These are phyloP conservation scores for Sebastes taczanowskii DNA, from an alignment of 2,797 vertebrate genomes.

Conservation along the genomic window DNA sequence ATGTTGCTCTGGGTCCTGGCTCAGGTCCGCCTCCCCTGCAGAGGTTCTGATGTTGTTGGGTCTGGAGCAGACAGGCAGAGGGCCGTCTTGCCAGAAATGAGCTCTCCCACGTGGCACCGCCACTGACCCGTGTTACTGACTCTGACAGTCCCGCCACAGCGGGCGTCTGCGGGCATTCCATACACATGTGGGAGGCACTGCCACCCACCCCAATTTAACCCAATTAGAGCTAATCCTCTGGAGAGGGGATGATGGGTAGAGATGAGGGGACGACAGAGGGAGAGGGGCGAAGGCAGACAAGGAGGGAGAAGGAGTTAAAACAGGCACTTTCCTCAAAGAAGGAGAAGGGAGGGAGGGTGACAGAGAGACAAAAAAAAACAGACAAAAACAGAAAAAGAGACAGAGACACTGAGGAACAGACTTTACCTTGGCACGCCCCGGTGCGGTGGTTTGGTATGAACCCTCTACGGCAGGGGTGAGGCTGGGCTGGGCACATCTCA, in stretches of 20 bases:
- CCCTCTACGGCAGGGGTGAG: slow-evolving; percentile 94
- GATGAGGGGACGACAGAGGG: slow-evolving; percentile 48
- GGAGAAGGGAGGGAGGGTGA: slow-evolving; percentile 13
- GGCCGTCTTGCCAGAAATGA: slow-evolving; percentile 71
- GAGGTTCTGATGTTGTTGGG: slow-evolving; percentile 73
- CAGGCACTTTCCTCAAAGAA: not conserved
- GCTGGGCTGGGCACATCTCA: slow-evolving; percentile 98
- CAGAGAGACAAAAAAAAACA: slow-evolving; percentile 27
- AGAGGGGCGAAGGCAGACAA: slow-evolving; percentile 31
- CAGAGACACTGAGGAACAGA: slow-evolving; percentile 46
- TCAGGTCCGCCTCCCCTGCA: slow-evolving; percentile 65
- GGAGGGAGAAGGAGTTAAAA: slow-evolving; percentile 57
- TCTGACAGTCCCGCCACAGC: slow-evolving; percentile 83
- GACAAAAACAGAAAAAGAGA: slow-evolving; percentile 42
- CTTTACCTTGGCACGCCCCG: slow-evolving; percentile 97
- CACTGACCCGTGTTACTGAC: slow-evolving; percentile 82
- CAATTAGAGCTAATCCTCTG: slow-evolving; percentile 84
- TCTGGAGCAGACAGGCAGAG: slow-evolving; percentile 60
- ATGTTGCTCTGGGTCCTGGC: slow-evolving; percentile 65
- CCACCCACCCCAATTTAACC: slow-evolving; percentile 84
- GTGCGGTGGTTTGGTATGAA: slow-evolving; percentile 98
- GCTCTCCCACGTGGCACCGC: slow-evolving; percentile 79
- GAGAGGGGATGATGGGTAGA: slow-evolving; percentile 63
- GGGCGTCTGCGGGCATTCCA: slow-evolving; percentile 79
- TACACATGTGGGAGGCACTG: slow-evolving; percentile 81